Conservation (phyloP, 1,140 invertebrate genomes). For the Apis cerana region DNA sequence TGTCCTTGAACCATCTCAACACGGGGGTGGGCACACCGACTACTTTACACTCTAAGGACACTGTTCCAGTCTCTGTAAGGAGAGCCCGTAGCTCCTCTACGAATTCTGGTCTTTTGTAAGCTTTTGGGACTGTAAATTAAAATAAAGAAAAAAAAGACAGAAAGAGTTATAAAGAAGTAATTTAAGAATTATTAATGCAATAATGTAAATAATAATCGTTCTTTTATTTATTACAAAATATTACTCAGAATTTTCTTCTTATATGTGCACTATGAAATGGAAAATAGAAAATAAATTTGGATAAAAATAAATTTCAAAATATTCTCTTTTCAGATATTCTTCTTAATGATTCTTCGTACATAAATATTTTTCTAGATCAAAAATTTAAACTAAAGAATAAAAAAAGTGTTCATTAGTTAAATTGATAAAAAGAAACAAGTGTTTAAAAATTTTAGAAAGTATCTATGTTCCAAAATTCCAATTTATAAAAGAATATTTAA, state of each 20-base stretch:
- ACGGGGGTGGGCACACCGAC: constrained; percentile 92
- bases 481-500: too few relatives aligned
- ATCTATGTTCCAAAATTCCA: too few relatives aligned
- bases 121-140: constrained; percentile 87
- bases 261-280: too few relatives aligned
- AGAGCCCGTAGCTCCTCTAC: constrained; percentile 90
- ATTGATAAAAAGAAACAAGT: too few relatives aligned
- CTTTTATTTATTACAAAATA: neutral
- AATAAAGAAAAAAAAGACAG: neutral
- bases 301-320: too few relatives aligned
- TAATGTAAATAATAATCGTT: neutral
- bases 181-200: neutral
- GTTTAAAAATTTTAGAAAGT: too few relatives aligned
- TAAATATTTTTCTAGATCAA: too few relatives aligned
- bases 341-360: too few relatives aligned
- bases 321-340: too few relatives aligned
- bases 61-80: constrained; percentile 92
- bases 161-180: neutral
- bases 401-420: too few relatives aligned
- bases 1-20: constrained; percentile 92
- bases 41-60: constrained; percentile 94
- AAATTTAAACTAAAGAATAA: too few relatives aligned
- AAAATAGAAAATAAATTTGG: too few relatives aligned
- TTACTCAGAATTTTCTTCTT: neutral
- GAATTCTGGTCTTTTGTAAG: constrained; percentile 93